A percentile compares a stretch with the other conserved stretches of the same genome.
Evolutionary conservation across 1,140 invertebrate species (phyloP).

Genomic region (Atta texana): DNA sequence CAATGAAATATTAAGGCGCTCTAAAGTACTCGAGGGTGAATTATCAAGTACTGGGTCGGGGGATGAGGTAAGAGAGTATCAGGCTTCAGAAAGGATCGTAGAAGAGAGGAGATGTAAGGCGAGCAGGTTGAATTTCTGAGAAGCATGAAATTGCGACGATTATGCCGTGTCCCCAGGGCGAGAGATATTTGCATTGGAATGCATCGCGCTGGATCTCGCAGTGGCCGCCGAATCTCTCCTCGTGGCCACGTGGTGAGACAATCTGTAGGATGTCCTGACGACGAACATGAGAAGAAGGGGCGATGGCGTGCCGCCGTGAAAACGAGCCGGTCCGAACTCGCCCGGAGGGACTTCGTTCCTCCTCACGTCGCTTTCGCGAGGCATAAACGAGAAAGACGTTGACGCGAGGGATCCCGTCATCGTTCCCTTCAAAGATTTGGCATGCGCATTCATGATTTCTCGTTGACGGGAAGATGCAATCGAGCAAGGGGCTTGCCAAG

Average conservation of each 20-base stretch:
- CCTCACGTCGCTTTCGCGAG: slow-evolving; percentile 10
- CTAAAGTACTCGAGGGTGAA: slow-evolving; percentile 23
- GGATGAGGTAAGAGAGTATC: background rate
- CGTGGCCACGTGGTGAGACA: slow-evolving; percentile 73
- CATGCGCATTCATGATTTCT: slow-evolving; percentile 47
- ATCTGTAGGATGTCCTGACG: slow-evolving; percentile 80
- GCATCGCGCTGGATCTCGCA: slow-evolving; percentile 73
- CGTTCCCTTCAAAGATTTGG: slow-evolving; percentile 35
- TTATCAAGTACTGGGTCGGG: slow-evolving; percentile 27
- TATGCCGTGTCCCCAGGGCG: slow-evolving; percentile 80
- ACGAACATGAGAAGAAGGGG: slow-evolving; percentile 73
- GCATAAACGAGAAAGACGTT: slow-evolving; percentile 62
- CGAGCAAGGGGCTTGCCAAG: slow-evolving; percentile 25
- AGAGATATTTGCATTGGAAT: slow-evolving; percentile 85
- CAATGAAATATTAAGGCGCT: slow-evolving; percentile 48
- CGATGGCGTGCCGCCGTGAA: slow-evolving; percentile 63
- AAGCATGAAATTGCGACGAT: slow-evolving; percentile 84
- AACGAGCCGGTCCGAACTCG: slow-evolving; percentile 52
- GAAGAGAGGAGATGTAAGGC: background rate
- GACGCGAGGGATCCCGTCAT: slow-evolving; percentile 53
- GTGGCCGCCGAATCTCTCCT: slow-evolving; percentile 75
- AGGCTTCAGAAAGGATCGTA: slow-evolving; percentile 3
- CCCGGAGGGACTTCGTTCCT: slow-evolving; percentile 22
- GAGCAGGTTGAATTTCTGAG: slow-evolving; percentile 80
- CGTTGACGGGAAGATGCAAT: slow-evolving; percentile 66